phyloP scores from a whole-genome alignment of 2,113 vertebrate genomes.

The Sander lucioperca region DNA sequence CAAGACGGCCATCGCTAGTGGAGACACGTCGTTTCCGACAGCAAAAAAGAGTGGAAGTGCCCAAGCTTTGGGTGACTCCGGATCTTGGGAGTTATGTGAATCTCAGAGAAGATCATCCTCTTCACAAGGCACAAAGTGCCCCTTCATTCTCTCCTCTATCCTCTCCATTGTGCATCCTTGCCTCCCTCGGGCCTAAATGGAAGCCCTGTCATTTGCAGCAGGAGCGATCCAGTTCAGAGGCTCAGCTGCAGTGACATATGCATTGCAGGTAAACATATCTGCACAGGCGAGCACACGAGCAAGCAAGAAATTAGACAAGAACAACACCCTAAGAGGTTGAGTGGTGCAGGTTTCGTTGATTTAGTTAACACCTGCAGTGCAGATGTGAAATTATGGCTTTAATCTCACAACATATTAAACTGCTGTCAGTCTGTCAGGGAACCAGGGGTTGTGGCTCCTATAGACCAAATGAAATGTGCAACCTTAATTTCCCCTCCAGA shows the following conservation, averaged over 20 bases:
- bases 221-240: constrained; percentile 68
- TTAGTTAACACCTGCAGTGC: not conserved
- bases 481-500: not conserved
- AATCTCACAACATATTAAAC: not conserved
- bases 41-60: constrained; percentile 66
- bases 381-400: not conserved
- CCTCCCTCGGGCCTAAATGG: constrained; percentile 76
- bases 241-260: constrained; percentile 69
- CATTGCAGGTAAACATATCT: constrained; percentile 63
- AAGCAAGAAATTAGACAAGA: constrained; percentile 8
- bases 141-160: constrained; percentile 81
- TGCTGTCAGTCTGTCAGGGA: too few relatives aligned
- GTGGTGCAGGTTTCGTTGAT: not conserved
- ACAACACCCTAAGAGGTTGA: not conserved
- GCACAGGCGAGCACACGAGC: constrained; percentile 26
- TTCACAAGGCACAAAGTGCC: constrained; percentile 76
- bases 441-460: not conserved
- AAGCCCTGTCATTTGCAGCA: constrained; percentile 71
- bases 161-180: constrained; percentile 71
- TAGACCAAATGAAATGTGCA: not conserved
- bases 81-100: constrained; percentile 69
- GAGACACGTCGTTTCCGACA: constrained; percentile 80
- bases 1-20: constrained; percentile 70
- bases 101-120: constrained; percentile 70
- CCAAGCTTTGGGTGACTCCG: constrained; percentile 76